A percentile compares a stretch with the other conserved stretches of the same genome.
phyloP scores from a whole-genome alignment of 2,797 vertebrate genomes.

The Selene dorsalis region DNA sequence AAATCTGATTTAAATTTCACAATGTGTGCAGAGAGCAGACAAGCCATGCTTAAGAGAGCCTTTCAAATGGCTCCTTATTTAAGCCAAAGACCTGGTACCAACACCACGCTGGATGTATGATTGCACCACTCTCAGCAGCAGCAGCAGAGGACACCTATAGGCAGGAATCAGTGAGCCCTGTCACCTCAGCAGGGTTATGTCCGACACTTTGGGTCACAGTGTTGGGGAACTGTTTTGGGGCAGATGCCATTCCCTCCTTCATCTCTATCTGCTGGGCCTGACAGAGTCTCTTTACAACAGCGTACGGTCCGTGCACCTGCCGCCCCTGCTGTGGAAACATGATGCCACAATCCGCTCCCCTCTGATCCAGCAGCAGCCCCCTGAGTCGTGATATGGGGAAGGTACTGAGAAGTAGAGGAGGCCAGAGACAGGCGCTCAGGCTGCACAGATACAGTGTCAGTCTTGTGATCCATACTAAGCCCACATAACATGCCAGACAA shows the following conservation, averaged over 20 bases:
- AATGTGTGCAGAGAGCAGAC: constrained; percentile 19
- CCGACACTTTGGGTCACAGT: constrained; percentile 17
- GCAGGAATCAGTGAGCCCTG: background rate
- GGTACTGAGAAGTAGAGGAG: constrained; percentile 39
- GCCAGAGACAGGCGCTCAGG: constrained; percentile 39
- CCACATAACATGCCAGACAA: constrained; percentile 50
- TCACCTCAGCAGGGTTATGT: constrained; percentile 2
- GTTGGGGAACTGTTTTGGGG: constrained; percentile 37
- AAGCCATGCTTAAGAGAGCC: constrained; percentile 4
- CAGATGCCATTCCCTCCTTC: constrained; percentile 17
- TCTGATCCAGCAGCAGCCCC: constrained; percentile 32
- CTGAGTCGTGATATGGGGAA: constrained; percentile 53
- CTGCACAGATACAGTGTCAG: constrained; percentile 60
- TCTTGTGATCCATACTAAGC: constrained; percentile 50
- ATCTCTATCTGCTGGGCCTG: constrained; percentile 32
- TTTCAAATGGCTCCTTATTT: constrained; percentile 16
- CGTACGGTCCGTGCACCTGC: constrained; percentile 27
- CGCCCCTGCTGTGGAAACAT: constrained; percentile 51
- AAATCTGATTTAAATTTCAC: constrained; percentile 70
- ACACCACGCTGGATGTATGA: no score
- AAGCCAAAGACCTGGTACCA: constrained; percentile 27
- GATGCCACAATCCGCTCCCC: constrained; percentile 49
- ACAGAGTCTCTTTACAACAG: constrained; percentile 38
- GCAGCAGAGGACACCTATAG: constrained; percentile 4
- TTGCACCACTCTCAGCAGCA: constrained; percentile 10